Base-by-base conservation (phyloP, 1,140 invertebrate species). In the Macrosteles quadrilineatus region DNA sequence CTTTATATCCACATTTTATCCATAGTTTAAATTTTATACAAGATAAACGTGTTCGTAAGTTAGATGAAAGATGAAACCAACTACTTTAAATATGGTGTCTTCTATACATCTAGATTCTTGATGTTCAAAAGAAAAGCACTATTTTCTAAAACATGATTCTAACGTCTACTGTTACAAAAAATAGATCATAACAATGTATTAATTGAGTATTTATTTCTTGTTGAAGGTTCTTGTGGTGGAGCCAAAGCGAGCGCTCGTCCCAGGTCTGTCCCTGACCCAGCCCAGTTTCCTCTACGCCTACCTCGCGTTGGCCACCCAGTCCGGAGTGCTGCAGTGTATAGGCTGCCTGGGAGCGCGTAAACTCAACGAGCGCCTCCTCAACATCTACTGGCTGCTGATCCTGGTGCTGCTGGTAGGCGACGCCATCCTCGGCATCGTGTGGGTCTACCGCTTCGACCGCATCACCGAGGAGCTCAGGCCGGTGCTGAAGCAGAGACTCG, bases 321-420 rank as follows among this genome's bases (percentile, higher is more conserved):
- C 80, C 47, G 83, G 83, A 30, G 75, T 85, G 12, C 73, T 85
- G 6, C 84, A 85, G 76, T 74, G 79, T 23, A 75, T 94, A 12
- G 92, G 92, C 69, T 94, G 92, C 78, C 80, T 93, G 0, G 93
- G 92, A 6, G 93, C 93, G 1, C 79, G 92, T 50, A 83, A 90
- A 64, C 87, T 95, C 55, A 93, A 88, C 76, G 91, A 93, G 74
- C 86, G 87, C 36, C 84, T 95, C 25, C 84, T 96, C 6, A 92
- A 94, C 82, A 87, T 88, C 69, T 95, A 95, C 76, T 95, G 92
- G 92, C 81, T 92, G n/a, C 82, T 94, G 1, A 80, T 95, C 57
- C 81, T 95, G 0, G 87, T 89, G 6, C 83, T 96, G 1, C 84
- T 95, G 4, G 88, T 93, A 73, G 93, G 92, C 27, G 93, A 96